phyloP scores from a whole-genome alignment of 30 jellyfish, hydroid and myxozoan genomes.

The Aurelia aurita region DNA sequence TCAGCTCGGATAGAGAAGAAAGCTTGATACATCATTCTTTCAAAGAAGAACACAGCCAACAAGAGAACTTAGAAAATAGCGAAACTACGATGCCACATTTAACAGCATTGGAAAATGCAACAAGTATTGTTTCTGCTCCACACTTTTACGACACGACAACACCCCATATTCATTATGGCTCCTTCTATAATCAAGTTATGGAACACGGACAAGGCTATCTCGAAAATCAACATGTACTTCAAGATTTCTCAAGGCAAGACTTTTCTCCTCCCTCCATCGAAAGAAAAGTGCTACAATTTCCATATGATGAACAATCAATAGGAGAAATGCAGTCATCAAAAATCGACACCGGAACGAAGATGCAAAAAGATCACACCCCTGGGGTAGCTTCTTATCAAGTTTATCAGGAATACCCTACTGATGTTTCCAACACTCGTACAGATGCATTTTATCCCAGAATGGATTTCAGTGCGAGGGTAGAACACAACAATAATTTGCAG shows the following conservation, averaged over 20 bases:
- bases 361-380: slow-evolving; percentile 13
- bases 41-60: neutral
- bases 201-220: slow-evolving; percentile 38
- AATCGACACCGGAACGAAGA: neutral
- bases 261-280: slow-evolving; percentile 22
- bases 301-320: slow-evolving; percentile 53
- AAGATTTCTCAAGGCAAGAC: slow-evolving; percentile 37
- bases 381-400: slow-evolving; percentile 27
- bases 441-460: slow-evolving; percentile 23
- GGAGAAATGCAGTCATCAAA: slow-evolving; percentile 36
- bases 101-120: slow-evolving; percentile 34
- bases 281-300: slow-evolving; percentile 53
- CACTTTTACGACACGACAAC: slow-evolving; percentile 1
- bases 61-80: neutral
- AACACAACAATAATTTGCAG: slow-evolving; percentile 6
- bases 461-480: slow-evolving; percentile 37
- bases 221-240: slow-evolving; percentile 35
- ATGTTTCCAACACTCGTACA: neutral
- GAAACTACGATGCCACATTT: slow-evolving; percentile 29
- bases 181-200: slow-evolving; percentile 41
- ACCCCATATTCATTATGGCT: slow-evolving; percentile 26
- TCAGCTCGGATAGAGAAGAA: neutral
- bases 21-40: neutral
- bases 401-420: slow-evolving; percentile 46
- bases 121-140: slow-evolving; percentile 5